Base-by-base conservation (phyloP, 1,140 invertebrate species). In the Tetramorium parvispinum region DNA sequence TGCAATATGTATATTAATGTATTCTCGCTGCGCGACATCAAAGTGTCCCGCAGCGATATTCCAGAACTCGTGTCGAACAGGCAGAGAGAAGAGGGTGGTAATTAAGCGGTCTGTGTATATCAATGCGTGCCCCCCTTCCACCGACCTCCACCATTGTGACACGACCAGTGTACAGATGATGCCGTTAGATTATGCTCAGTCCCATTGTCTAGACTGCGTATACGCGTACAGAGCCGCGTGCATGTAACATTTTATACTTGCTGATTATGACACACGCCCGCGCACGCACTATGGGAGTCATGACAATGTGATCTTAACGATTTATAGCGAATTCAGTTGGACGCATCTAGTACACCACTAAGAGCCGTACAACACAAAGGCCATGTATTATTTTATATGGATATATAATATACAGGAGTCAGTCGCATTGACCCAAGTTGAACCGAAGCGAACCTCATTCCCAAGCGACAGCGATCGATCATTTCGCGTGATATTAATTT, bases 91-190 rank as follows among this genome's bases (percentile, higher is more conserved):
- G 27, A 49, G 32, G 40, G n/a, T 13, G 79, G 53, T 83, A 83
- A 83, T 83, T 83, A 83, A 83, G 79, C 79, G 79, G 68, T 75
- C 53, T 75, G 79, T 73, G 79, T 82, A 83, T 75, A 83, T 83
- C 53, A 59, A 83, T 83, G 51, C 77, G 27, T 32, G 18, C 13
- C 37, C 49, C n/a, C 53, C 6, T 13, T 5, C 13, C 21, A 27
- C 2, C 27, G 21, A n/a, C 24, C 11, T 51, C 32, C 46, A 21
- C n/a, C 66, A 73, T 75, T 57, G 79, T 59, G 79, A 83, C 79
- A 83, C 18, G 27, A 83, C 11, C 68, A 61, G 53, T 24, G 68
- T 73, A 83, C 53, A 59, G 24, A 75, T 24, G 68, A 75, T 49
- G 43, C 68, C 27, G 43, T 83, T 83, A 83, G 79, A 83, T 83